These are phyloP conservation scores for Spisula solida DNA, from an alignment of 2,888 invertebrate genomes.

Conservation along the genomic window DNA sequence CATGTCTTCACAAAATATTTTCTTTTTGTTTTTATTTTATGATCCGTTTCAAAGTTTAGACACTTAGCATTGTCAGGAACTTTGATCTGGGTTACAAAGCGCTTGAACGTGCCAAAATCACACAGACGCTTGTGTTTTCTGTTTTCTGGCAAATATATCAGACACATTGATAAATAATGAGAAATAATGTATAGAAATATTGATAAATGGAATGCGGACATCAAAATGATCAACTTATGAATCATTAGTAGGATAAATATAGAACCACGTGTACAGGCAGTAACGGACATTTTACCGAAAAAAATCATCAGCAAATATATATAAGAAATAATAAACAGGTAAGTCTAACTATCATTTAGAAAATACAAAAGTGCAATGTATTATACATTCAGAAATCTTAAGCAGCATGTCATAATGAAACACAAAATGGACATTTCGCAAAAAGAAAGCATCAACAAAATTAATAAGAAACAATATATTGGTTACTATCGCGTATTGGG, in stretches of 20 bases:
- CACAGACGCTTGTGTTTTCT: not conserved
- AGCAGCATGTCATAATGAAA: too few species aligned
- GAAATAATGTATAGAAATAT: not conserved
- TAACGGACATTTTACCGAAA: not conserved
- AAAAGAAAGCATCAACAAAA: too few species aligned
- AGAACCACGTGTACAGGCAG: not conserved
- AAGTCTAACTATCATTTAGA: too few species aligned
- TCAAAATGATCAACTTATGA: not conserved
- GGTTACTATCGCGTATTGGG: too few species aligned
- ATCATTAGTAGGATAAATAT: not conserved
- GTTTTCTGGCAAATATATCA: not conserved
- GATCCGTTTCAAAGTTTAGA: not conserved
- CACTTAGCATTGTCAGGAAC: conserved; percentile 5
- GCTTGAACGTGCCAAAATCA: conserved; percentile 12
- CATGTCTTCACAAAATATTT: not conserved
- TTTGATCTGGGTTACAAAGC: not conserved
- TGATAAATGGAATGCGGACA: conserved; percentile 10
- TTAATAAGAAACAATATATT: too few species aligned
- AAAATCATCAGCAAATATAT: not conserved
- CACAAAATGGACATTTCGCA: too few species aligned
- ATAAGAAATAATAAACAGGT: not conserved
- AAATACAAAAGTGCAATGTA: too few species aligned
- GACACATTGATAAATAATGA: not conserved
- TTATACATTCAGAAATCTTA: too few species aligned
- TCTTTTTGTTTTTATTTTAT: not conserved